These are phyloP conservation scores for Polyodon spathula DNA, from an alignment of 2,113 vertebrate genomes.

Conservation along the genomic window DNA sequence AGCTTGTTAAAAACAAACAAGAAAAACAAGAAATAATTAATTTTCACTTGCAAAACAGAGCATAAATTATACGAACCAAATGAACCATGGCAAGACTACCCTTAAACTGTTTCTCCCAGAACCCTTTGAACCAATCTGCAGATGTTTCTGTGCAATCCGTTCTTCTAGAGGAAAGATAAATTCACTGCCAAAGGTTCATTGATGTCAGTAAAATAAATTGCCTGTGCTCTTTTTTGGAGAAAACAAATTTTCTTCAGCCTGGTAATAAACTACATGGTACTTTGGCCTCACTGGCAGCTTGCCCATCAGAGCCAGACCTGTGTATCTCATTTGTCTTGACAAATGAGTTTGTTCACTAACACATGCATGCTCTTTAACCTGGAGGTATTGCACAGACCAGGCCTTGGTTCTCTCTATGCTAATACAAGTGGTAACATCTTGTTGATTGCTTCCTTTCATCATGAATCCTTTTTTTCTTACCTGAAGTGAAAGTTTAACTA, in stretches of 20 bases:
- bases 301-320: conserved; percentile 23
- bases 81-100: conserved; percentile 6
- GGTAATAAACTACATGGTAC: conserved; percentile 43
- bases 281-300: conserved; percentile 32
- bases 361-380: conserved; percentile 28
- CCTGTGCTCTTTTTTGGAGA: conserved; percentile 42
- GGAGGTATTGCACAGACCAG: conserved; percentile 18
- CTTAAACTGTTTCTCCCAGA: conserved; percentile 13
- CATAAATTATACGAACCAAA: conserved; percentile 17
- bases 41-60: neutral
- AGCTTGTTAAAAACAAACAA: too few species aligned
- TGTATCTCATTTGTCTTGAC: conserved; percentile 39
- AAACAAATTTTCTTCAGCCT: conserved; percentile 47
- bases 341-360: conserved; percentile 34
- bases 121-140: conserved; percentile 14
- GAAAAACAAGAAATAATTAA: too few species aligned
- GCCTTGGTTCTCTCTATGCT: conserved; percentile 13
- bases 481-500: conserved; percentile 24
- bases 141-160: conserved; percentile 38
- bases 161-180: conserved; percentile 42
- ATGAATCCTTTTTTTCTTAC: conserved; percentile 20
- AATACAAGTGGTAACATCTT: conserved; percentile 21
- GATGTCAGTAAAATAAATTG: conserved; percentile 49
- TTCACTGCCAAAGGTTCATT: conserved; percentile 39
- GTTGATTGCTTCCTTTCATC: conserved; percentile 20